A percentile compares a stretch with the other conserved stretches of the same genome.
Conservation (phyloP, 53 echinoderm and acorn worm species). For the Holothuria scabra region DNA sequence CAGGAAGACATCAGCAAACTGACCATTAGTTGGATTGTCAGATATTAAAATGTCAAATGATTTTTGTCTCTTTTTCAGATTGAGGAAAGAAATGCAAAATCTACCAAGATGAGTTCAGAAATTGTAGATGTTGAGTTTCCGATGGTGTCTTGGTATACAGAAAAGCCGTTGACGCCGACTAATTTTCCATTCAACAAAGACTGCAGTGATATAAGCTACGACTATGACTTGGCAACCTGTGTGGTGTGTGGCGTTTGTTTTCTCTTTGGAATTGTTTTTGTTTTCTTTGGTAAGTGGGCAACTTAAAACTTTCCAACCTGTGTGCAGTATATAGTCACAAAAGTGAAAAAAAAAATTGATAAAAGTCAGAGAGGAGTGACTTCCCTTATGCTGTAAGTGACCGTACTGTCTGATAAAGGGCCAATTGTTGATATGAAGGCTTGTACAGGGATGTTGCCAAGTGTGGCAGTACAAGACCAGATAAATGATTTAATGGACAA, state of each 20-base stretch:
- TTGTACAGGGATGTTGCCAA: too few species aligned
- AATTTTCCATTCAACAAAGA: constrained; percentile 38
- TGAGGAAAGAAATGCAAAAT: background rate
- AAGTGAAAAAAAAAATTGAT: too few species aligned
- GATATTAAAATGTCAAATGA: background rate
- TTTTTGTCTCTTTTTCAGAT: constrained; percentile 28
- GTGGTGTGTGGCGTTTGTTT: constrained; percentile 89
- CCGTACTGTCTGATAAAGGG: too few species aligned
- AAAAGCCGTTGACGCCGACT: constrained; percentile 27
- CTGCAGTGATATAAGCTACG: constrained; percentile 73
- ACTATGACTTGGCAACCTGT: constrained; percentile 74
- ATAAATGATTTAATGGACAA: too few species aligned
- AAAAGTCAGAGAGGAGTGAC: too few species aligned
- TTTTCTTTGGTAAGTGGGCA: constrained; percentile 88
- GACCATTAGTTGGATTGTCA: too few species aligned
- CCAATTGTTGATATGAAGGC: too few species aligned
- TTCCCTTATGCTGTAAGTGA: too few species aligned
- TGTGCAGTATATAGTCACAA: too few species aligned
- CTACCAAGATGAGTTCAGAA: constrained; percentile 30
- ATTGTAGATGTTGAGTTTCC: constrained; percentile 12
- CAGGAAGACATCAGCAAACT: too few species aligned
- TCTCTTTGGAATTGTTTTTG: constrained; percentile 90
- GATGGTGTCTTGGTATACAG: constrained; percentile 30
- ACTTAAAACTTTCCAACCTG: too few species aligned
- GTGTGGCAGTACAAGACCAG: too few species aligned